Percentiles rank a stretch among this genome's conserved stretches.
These are phyloP conservation scores for Aptenodytes patagonicus DNA, from an alignment of 2,113 vertebrate genomes.

Conservation along the genomic window DNA sequence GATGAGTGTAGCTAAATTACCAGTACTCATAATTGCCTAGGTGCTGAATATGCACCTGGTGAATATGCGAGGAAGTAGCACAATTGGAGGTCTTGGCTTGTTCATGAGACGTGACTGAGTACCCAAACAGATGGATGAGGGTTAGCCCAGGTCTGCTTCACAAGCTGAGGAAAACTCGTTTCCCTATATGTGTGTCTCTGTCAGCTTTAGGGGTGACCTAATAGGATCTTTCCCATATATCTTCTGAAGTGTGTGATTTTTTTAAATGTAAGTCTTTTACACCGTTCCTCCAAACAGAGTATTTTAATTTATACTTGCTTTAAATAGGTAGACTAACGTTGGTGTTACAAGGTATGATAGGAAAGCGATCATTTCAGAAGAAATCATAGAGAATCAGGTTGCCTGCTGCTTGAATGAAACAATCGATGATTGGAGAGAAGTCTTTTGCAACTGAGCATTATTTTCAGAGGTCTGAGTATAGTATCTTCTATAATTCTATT, in stretches of 20 bases:
- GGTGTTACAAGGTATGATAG: not conserved
- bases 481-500: conserved; percentile 56
- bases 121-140: not conserved
- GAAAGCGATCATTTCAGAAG: conserved; percentile 31
- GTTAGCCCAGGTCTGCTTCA: not conserved
- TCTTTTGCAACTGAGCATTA: conserved; percentile 17
- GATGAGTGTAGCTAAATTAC: not conserved
- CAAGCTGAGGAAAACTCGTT: not conserved
- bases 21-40: not conserved
- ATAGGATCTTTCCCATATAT: not conserved
- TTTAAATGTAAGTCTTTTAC: conserved; percentile 17
- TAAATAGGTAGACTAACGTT: conserved; percentile 29
- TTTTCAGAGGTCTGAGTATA: conserved; percentile 45
- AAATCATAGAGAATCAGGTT: not conserved
- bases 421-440: not conserved
- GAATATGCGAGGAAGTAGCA: not conserved
- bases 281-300: not conserved
- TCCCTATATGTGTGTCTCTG: not conserved
- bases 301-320: conserved; percentile 34
- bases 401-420: conserved; percentile 21
- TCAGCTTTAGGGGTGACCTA: not conserved
- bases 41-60: not conserved
- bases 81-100: not conserved
- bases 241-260: not conserved
- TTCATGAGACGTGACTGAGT: not conserved